Base-by-base conservation (phyloP, 2,888 invertebrate species). In the Ligdia adustata region DNA sequence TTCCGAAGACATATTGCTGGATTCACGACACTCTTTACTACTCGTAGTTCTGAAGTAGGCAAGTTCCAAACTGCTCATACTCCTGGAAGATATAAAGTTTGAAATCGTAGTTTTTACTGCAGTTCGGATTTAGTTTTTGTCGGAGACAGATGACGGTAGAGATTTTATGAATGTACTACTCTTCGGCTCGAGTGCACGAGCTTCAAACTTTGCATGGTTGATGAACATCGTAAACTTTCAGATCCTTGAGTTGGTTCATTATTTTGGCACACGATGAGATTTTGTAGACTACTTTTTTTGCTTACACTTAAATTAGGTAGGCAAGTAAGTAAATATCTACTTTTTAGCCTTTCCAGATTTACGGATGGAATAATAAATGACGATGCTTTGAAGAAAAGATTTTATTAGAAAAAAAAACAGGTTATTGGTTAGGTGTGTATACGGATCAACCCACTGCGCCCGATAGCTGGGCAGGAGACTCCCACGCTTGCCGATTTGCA, bases 81-180 rank as follows among this genome's bases (percentile, higher is more conserved):
- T 58, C 51, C 52, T 55, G 47, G 55, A 51, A 57, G 38, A 56
- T 60, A 60, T 64, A 65, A 70, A 69, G 55, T 68, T 69, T 48
- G 51, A 44, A 69, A 70, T 65, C 52, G 58, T 47, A 57, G 62
- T 63, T 69, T 69, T 68, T 65, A 70, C 59, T 65, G 63, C 60
- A 64, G 62, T 64, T 71, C 44, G 31, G 57, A 52, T 60, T 55
- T 52, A 48, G 57, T 61, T 69, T 60, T 64, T 59, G 55, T 22
- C 28, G 35, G 42, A 39, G 48, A 49, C 48, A 49, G 48, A 49
- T 49, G 48, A 43, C 27, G 42, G 32, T 9, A 26, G 37, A 49
- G 42, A 49, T 49, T 43, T 43, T 33, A 49, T 13, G 37, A 43
- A 49, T 49, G 31, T 9, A 22, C 22, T 38, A 43, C 39, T 42